These are phyloP conservation scores for Phalacrocorax pelagicus DNA, from an alignment of 2,113 vertebrate species.

Conservation along the genomic window DNA sequence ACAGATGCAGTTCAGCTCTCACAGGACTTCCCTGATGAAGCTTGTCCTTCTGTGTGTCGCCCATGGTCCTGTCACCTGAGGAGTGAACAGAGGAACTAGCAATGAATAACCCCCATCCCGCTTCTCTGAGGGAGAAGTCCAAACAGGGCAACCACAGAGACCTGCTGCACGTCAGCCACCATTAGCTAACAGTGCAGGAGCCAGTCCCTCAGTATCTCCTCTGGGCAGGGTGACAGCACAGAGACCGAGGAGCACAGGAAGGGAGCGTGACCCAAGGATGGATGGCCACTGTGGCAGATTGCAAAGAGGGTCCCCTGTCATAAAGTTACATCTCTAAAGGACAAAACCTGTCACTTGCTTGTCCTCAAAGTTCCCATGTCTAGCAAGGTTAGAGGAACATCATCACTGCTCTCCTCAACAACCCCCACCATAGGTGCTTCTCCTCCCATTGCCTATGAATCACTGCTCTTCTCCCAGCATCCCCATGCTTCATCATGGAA, in stretches of 20 bases:
- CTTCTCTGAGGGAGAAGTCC: background rate
- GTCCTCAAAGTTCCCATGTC: background rate
- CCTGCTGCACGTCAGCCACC: background rate
- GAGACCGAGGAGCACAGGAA: fast-evolving
- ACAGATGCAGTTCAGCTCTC: slow-evolving; percentile 24
- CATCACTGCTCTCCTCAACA: background rate
- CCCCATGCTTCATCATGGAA: background rate
- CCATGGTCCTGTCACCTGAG: slow-evolving; percentile 44
- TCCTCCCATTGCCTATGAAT: background rate
- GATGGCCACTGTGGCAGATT: background rate
- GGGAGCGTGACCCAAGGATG: background rate
- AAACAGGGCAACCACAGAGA: background rate
- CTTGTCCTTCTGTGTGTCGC: slow-evolving; percentile 8
- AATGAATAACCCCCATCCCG: background rate
- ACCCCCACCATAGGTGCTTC: background rate
- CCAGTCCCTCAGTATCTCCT: background rate
- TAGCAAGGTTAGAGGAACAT: background rate
- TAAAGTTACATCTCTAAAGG: background rate
- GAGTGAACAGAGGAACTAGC: slow-evolving; percentile 5
- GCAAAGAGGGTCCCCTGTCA: background rate
- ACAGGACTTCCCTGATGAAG: slow-evolving; percentile 38
- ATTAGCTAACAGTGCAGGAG: background rate
- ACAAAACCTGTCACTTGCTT: background rate
- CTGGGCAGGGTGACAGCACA: background rate
- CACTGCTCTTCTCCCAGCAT: background rate